Conservation (phyloP, 2,888 invertebrate species). For the Seira ritae region DNA sequence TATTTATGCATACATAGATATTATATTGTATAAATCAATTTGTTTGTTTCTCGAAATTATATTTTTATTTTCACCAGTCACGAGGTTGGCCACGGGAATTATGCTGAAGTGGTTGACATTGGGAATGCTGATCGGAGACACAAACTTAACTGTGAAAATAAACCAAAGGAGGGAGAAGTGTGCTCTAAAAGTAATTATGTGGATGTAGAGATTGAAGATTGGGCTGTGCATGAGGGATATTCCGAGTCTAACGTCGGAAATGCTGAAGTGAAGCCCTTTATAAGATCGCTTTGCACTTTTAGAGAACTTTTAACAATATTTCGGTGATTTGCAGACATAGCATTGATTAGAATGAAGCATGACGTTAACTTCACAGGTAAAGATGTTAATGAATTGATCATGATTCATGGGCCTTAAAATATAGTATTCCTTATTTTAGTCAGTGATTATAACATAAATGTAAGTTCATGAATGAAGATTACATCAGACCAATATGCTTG, state of each 20-base stretch:
- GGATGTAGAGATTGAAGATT: conserved; percentile 46
- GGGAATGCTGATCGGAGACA: conserved; percentile 47
- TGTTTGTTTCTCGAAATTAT: background rate
- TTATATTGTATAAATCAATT: no score
- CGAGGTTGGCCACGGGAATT: conserved; percentile 37
- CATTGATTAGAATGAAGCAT: conserved; percentile 44
- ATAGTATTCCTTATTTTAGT: background rate
- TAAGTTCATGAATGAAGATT: conserved; percentile 40
- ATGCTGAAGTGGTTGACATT: conserved; percentile 48
- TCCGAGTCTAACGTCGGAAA: conserved; percentile 60
- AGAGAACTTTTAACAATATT: background rate
- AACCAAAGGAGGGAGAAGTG: background rate
- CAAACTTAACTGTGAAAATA: conserved; percentile 38
- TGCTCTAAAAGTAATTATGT: background rate
- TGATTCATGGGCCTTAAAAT: background rate
- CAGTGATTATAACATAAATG: background rate
- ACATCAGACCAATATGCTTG: conserved; percentile 67
- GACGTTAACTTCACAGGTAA: conserved; percentile 59
- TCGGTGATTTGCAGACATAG: conserved; percentile 56
- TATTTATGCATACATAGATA: no score
- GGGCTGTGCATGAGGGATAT: conserved; percentile 56
- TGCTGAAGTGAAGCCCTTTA: conserved; percentile 13
- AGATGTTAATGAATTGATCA: background rate
- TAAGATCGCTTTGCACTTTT: no score
- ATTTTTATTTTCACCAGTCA: background rate